phyloP scores from a whole-genome alignment of 1,140 invertebrate species.

The Plectrocnemia conspersa region DNA sequence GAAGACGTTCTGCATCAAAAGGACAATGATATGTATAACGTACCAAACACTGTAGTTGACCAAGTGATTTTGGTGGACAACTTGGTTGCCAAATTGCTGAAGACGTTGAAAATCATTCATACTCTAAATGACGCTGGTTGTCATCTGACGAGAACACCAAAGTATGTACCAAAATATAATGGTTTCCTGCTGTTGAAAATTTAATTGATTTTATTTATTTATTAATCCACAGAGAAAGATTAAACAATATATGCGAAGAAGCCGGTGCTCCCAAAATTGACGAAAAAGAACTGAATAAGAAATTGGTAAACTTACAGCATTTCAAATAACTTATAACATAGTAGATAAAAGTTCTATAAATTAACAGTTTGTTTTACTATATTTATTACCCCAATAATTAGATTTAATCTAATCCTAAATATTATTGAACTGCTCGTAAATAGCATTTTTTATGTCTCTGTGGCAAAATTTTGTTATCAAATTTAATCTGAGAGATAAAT shows the following conservation, averaged over 20 bases:
- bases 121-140: constrained; percentile 61
- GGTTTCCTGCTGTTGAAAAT: no score
- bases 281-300: background rate
- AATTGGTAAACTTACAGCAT: no score
- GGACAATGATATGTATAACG: constrained; percentile 43
- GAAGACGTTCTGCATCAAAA: constrained; percentile 37
- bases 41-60: constrained; percentile 50
- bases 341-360: no score
- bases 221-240: constrained; percentile 14
- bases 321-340: no score
- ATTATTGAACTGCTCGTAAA: no score
- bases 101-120: constrained; percentile 68
- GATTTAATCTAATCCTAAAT: no score
- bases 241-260: constrained; percentile 12
- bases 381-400: no score
- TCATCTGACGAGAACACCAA: constrained; percentile 46
- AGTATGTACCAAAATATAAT: constrained; percentile 31
- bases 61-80: constrained; percentile 73
- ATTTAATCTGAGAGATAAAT: no score
- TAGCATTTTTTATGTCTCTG: no score
- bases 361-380: no score
- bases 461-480: no score
- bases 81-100: constrained; percentile 66
- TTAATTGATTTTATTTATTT: constrained; percentile 8
- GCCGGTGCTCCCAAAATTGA: no score